A percentile compares a stretch with the other conserved stretches of the same genome.
phyloP scores from a whole-genome alignment of 2,797 vertebrate species.

The Tapera naevia region DNA sequence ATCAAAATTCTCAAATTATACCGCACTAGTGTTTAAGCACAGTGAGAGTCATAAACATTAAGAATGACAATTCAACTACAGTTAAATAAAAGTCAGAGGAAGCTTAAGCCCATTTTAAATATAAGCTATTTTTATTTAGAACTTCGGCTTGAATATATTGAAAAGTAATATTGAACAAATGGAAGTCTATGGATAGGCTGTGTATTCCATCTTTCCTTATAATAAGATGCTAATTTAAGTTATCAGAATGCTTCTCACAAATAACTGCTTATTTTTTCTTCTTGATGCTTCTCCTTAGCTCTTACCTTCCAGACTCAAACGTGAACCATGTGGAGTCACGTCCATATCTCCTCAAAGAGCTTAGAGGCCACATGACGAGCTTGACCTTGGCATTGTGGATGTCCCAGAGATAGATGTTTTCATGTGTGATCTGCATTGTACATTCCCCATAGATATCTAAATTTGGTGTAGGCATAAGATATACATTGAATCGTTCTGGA shows the following conservation, averaged over 20 bases:
- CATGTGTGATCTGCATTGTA: constrained; percentile 99
- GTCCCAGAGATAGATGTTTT: constrained; percentile 99
- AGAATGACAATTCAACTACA: not conserved
- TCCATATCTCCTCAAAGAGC: constrained; percentile 93
- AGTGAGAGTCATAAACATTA: constrained; percentile 6
- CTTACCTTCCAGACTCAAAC: constrained; percentile 97
- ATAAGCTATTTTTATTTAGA: not conserved
- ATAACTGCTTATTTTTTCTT: not conserved
- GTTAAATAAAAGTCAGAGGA: constrained; percentile 24
- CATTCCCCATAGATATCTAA: constrained; percentile 99
- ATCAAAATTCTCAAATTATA: not conserved
- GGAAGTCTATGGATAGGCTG: not conserved
- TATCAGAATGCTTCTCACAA: not conserved
- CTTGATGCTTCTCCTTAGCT: not conserved
- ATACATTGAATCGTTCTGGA: constrained; percentile 96
- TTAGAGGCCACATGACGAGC: constrained; percentile 98
- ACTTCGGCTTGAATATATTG: not conserved
- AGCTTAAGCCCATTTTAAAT: constrained; percentile 1
- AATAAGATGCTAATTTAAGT: not conserved
- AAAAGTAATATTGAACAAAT: not conserved
- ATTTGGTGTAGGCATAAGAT: constrained; percentile 98
- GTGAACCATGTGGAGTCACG: constrained; percentile 98
- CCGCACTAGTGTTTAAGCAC: not conserved
- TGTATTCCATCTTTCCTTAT: not conserved
- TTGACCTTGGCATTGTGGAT: constrained; percentile 97